Base-by-base conservation (phyloP, 1,140 invertebrate species). In the Galleria mellonella region DNA sequence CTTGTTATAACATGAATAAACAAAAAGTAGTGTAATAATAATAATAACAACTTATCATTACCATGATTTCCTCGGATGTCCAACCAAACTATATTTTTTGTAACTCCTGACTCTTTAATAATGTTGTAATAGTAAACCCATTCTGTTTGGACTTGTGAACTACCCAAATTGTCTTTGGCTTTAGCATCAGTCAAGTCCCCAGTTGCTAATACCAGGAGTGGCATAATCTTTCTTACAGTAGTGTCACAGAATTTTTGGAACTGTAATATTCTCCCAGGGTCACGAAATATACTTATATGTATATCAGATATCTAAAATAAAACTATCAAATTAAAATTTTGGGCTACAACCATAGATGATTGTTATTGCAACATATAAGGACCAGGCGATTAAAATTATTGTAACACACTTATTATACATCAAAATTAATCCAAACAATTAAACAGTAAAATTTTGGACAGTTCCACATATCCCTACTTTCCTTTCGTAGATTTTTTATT, bases 11-110 rank as follows among this genome's bases (percentile, higher is more conserved):
- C n/a, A n/a, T n/a, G n/a, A n/a, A n/a, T n/a, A n/a, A n/a, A n/a
- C n/a, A n/a, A n/a, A n/a, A n/a, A n/a, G n/a, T n/a, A n/a, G n/a
- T n/a, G n/a, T n/a, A n/a, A n/a, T n/a, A n/a, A n/a, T n/a, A n/a
- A n/a, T n/a, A n/a, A n/a, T n/a, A n/a, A n/a, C n/a, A 17, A 23
- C 6, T 23, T 4, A 15, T 50, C 60, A n/a, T 74, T 88, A 97
- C 96, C 96, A 91, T 98, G 97, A 89, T 98, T 98, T 77, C 97
- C 97, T 83, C 96, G 88, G 46, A 97, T 93, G 86, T 98, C 97
- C 33, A 98, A 84, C 96, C 96, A 98, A 7, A 89, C 84, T 3
- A 94, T 95, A 72, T 90, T 91, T 36, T 91, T 86, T 27, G 79
- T 83, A 12, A 95, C 88, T 54, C 91, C 88, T 49, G 90, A 91